phyloP scores from a whole-genome alignment of 2,888 invertebrate genomes.

The Amphipoea lucens region DNA sequence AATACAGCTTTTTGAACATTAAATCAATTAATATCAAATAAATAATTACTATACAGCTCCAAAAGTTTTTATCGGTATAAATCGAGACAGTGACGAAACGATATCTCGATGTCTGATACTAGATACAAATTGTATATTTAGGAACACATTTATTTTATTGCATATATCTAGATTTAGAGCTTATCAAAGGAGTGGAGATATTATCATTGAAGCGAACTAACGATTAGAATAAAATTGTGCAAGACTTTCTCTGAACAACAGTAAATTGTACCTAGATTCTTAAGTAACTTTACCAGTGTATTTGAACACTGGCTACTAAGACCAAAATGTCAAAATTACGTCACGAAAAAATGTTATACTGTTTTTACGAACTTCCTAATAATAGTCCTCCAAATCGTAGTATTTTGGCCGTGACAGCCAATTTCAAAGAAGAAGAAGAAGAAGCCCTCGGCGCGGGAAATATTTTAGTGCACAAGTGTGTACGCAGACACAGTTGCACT shows the following conservation, averaged over 20 bases:
- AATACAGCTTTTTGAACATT: neutral
- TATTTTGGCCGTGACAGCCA: too few relatives aligned
- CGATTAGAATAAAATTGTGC: neutral
- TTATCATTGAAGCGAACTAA: slow-evolving; percentile 21
- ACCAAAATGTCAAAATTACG: neutral
- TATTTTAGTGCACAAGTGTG: too few relatives aligned
- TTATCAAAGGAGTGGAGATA: slow-evolving; percentile 19
- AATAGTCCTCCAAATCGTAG: too few relatives aligned
- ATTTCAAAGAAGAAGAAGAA: too few relatives aligned
- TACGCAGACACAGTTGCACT: too few relatives aligned
- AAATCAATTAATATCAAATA: slow-evolving; percentile 16
- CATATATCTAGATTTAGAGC: slow-evolving; percentile 33
- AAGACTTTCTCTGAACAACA: slow-evolving; percentile 1
- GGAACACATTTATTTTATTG: slow-evolving; percentile 39
- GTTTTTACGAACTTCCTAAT: neutral
- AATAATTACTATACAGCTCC: slow-evolving; percentile 13
- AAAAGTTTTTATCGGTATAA: slow-evolving; percentile 41
- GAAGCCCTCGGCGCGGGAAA: too few relatives aligned
- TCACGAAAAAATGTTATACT: neutral
- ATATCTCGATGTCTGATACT: slow-evolving; percentile 26
- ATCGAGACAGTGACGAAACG: slow-evolving; percentile 38
- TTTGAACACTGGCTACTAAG: neutral
- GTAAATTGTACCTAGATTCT: neutral
- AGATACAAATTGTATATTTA: slow-evolving; percentile 16
- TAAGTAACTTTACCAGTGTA: neutral